Evolutionary conservation across 1,140 invertebrate genomes (phyloP).

Genomic region (Berghia stephanieae): DNA sequence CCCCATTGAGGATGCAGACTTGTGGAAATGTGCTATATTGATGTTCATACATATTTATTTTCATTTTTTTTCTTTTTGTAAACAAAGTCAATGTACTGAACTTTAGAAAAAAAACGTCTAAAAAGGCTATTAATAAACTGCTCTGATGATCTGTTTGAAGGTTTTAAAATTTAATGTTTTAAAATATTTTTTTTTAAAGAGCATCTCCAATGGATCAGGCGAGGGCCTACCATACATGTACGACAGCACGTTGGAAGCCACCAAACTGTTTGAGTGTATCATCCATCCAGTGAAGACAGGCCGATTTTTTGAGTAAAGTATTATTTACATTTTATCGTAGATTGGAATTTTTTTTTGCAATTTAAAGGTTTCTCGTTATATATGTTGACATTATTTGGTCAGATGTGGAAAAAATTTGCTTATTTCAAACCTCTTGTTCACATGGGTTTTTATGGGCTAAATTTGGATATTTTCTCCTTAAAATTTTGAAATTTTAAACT

Average conservation of each 20-base stretch:
- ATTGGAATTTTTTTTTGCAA: background rate
- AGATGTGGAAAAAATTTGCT: background rate
- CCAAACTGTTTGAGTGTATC: conserved; percentile 76
- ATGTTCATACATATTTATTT: too few species aligned
- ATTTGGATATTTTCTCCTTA: background rate
- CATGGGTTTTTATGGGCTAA: background rate
- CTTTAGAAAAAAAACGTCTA: background rate
- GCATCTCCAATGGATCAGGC: conserved; percentile 18
- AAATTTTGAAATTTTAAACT: background rate
- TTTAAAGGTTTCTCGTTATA: background rate
- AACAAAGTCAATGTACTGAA: too few species aligned
- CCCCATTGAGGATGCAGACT: background rate
- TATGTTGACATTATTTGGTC: too few species aligned
- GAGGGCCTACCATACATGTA: conserved; percentile 51
- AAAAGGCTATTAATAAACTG: background rate
- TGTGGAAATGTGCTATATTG: too few species aligned
- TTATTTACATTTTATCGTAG: conserved; percentile 29
- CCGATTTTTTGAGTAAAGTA: conserved; percentile 73
- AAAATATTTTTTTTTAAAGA: background rate
- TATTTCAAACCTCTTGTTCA: background rate
- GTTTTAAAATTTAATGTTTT: background rate
- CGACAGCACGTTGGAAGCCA: conserved; percentile 67
- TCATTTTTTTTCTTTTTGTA: background rate
- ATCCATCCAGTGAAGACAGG: conserved; percentile 74
- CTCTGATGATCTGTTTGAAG: background rate